Conservation (phyloP, 1,140 invertebrate genomes). For the Drosophila equinoxialis region DNA sequence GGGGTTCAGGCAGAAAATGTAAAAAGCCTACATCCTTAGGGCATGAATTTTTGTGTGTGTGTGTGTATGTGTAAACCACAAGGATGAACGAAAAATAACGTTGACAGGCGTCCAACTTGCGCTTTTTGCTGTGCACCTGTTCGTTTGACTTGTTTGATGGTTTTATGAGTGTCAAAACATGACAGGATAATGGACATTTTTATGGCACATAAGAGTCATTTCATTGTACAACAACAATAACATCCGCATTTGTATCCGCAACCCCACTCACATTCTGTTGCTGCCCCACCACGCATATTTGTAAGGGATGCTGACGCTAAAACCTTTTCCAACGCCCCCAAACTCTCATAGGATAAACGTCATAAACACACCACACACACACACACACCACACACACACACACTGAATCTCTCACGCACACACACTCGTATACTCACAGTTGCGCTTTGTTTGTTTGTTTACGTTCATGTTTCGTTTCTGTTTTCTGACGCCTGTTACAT, state of each 20-base stretch:
- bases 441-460: conserved; percentile 47
- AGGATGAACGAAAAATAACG: conserved; percentile 57
- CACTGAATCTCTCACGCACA: conserved; percentile 15
- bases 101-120: conserved; percentile 58
- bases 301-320: conserved; percentile 62
- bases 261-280: neutral
- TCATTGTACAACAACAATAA: conserved; percentile 39
- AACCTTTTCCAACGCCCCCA: neutral
- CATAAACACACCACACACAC: conserved; percentile 3
- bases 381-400: conserved; percentile 6
- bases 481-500: conserved; percentile 16
- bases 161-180: conserved; percentile 79
- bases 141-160: conserved; percentile 79
- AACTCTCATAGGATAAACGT: conserved; percentile 13
- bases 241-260: neutral
- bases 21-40: conserved; percentile 24
- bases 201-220: conserved; percentile 59
- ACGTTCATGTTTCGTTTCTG: conserved; percentile 40
- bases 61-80: conserved; percentile 30
- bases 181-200: conserved; percentile 75
- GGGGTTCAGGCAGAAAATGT: conserved; percentile 15
- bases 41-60: neutral
- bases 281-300: neutral
- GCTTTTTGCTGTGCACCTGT: conserved; percentile 67
- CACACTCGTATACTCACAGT: neutral